Percentiles rank a stretch among this genome's conserved stretches.
phyloP scores from a whole-genome alignment of 2,797 vertebrate genomes.

The Enteromius radiatus region DNA sequence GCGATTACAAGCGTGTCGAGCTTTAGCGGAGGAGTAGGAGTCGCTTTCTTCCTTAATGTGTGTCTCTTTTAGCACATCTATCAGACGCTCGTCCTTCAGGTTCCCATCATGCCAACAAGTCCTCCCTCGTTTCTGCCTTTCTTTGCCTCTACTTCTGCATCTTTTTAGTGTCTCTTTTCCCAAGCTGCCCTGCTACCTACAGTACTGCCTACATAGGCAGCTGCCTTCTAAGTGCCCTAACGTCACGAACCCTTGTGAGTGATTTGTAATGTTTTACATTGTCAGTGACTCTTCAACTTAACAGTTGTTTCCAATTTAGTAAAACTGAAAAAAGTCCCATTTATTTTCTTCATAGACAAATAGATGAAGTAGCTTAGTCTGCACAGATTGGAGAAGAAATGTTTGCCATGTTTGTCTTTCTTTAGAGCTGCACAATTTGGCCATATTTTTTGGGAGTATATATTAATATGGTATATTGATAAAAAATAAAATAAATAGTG shows the following conservation, averaged over 20 bases:
- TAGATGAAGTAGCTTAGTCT: background rate
- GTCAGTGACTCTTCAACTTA: background rate
- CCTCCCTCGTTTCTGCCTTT: background rate
- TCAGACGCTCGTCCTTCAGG: background rate
- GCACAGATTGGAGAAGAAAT: background rate
- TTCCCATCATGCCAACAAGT: background rate
- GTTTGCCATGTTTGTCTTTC: background rate
- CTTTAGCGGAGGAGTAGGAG: conserved; percentile 27
- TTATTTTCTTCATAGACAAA: background rate
- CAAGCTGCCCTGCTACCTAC: too few relatives aligned
- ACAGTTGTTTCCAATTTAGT: background rate
- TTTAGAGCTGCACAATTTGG: background rate
- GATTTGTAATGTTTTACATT: background rate
- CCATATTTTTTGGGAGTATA: background rate
- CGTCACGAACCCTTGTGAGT: background rate
- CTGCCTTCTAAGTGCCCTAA: conserved; percentile 1
- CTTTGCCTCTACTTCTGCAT: background rate
- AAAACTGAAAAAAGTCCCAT: background rate
- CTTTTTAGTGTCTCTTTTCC: background rate
- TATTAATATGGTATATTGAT: background rate
- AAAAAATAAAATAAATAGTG: too few relatives aligned
- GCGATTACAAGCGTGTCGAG: conserved; percentile 45
- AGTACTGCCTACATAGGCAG: background rate
- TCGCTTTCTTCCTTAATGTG: conserved; percentile 30
- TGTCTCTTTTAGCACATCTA: conserved; percentile 13